These are phyloP conservation scores for Andrena flavipes DNA, from an alignment of 2,888 invertebrate genomes.

Conservation along the genomic window DNA sequence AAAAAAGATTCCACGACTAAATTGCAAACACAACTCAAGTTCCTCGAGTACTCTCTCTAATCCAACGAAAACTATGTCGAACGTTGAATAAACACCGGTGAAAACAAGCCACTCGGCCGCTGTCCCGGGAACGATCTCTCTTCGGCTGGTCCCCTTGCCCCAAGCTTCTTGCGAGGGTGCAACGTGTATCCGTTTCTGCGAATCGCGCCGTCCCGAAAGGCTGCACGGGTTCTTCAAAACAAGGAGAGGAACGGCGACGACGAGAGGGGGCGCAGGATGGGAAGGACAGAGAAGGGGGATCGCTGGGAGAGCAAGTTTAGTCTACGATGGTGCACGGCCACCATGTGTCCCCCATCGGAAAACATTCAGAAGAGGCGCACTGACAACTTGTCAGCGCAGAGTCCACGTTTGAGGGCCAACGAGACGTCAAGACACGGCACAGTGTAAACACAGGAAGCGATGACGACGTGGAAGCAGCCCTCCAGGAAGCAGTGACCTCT, in stretches of 20 bases:
- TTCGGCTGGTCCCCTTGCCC: background rate
- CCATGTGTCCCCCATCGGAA: slow-evolving; percentile 76
- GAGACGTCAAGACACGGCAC: slow-evolving; percentile 67
- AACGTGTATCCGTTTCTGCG: slow-evolving; percentile 58
- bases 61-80: slow-evolving; percentile 35
- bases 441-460: slow-evolving; percentile 77
- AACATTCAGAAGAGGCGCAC: slow-evolving; percentile 72
- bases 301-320: slow-evolving; percentile 67
- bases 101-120: slow-evolving; percentile 42
- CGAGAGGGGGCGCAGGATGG: background rate
- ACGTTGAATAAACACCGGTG: slow-evolving; percentile 39
- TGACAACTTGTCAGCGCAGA: slow-evolving; percentile 79
- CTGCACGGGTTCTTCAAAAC: slow-evolving; percentile 42
- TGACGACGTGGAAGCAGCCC: slow-evolving; percentile 67
- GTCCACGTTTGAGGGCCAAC: slow-evolving; percentile 71
- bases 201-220: slow-evolving; percentile 42
- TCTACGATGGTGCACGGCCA: slow-evolving; percentile 70
- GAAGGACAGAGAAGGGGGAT: slow-evolving; percentile 3
- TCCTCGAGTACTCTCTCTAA: slow-evolving; percentile 5
- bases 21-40: slow-evolving; percentile 25
- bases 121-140: slow-evolving; percentile 49
- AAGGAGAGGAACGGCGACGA: slow-evolving; percentile 20
- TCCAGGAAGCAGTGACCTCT: slow-evolving; percentile 75
- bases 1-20: slow-evolving; percentile 7
- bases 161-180: slow-evolving; percentile 17